Evolutionary conservation across 2,113 vertebrate species (phyloP).

Genomic region (Istiophorus platypterus): DNA sequence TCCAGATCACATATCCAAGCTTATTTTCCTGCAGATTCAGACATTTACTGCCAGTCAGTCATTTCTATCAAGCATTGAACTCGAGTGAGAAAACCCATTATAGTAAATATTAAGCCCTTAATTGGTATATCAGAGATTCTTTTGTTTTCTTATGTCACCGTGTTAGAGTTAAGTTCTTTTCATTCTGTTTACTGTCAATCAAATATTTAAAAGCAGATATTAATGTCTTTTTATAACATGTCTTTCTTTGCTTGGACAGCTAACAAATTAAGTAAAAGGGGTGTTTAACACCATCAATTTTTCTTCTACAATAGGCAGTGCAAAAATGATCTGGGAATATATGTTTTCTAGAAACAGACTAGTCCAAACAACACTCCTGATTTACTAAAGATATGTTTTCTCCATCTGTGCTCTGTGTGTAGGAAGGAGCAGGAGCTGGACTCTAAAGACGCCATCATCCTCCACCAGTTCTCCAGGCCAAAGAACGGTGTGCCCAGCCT

Average conservation of each 20-base stretch:
- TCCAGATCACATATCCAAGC: neutral
- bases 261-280: neutral
- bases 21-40: conserved; percentile 1
- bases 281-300: neutral
- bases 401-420: conserved; percentile 30
- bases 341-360: neutral
- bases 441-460: conserved; percentile 97
- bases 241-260: neutral
- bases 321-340: neutral
- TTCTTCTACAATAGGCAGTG: neutral
- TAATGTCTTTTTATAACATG: neutral
- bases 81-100: neutral
- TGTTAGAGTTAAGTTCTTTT: neutral
- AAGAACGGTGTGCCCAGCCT: conserved; percentile 94
- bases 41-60: neutral
- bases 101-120: neutral
- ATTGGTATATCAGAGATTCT: neutral
- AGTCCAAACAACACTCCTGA: neutral
- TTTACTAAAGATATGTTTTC: neutral
- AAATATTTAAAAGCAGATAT: neutral
- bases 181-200: neutral
- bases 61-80: neutral
- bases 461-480: conserved; percentile 98
- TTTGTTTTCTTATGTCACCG: neutral
- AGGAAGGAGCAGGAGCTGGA: conserved; percentile 98